Percentiles rank a stretch among this genome's conserved stretches.
These are phyloP conservation scores for Drosophila koepferae DNA, from an alignment of 2,888 invertebrate species.

Conservation along the genomic window DNA sequence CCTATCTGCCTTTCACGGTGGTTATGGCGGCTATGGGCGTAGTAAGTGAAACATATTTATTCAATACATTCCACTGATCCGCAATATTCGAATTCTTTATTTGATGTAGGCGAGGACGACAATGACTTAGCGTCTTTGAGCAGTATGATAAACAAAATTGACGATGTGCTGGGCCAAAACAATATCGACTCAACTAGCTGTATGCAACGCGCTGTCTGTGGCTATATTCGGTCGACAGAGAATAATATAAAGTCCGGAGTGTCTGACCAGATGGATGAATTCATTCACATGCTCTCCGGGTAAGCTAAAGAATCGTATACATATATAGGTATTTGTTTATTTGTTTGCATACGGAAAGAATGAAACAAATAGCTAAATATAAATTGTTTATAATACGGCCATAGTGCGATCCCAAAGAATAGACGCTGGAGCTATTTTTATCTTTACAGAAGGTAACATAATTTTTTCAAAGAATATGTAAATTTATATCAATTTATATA, in stretches of 20 bases:
- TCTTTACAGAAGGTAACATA: slow-evolving; percentile 15
- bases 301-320: slow-evolving; percentile 83
- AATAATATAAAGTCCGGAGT: slow-evolving; percentile 88
- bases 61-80: neutral
- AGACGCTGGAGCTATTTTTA: slow-evolving; percentile 42
- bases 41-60: slow-evolving; percentile 81
- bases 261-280: slow-evolving; percentile 88
- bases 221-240: slow-evolving; percentile 90
- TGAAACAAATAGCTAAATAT: slow-evolving; percentile 45
- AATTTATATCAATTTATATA: neutral
- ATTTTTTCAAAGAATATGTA: neutral
- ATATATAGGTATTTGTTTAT: slow-evolving; percentile 27
- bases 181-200: slow-evolving; percentile 91
- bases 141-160: slow-evolving; percentile 88
- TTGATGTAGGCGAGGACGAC: slow-evolving; percentile 86
- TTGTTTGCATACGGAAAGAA: slow-evolving; percentile 27
- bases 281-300: slow-evolving; percentile 88
- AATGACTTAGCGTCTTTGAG: slow-evolving; percentile 87
- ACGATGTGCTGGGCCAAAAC: slow-evolving; percentile 89
- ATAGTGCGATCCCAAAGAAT: slow-evolving; percentile 30
- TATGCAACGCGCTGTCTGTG: slow-evolving; percentile 90
- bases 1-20: slow-evolving; percentile 89
- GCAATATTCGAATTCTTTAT: neutral
- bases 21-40: slow-evolving; percentile 88
- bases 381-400: slow-evolving; percentile 39